phyloP scores from a whole-genome alignment of 1,140 invertebrate genomes.

The Drosophila oshimai region DNA sequence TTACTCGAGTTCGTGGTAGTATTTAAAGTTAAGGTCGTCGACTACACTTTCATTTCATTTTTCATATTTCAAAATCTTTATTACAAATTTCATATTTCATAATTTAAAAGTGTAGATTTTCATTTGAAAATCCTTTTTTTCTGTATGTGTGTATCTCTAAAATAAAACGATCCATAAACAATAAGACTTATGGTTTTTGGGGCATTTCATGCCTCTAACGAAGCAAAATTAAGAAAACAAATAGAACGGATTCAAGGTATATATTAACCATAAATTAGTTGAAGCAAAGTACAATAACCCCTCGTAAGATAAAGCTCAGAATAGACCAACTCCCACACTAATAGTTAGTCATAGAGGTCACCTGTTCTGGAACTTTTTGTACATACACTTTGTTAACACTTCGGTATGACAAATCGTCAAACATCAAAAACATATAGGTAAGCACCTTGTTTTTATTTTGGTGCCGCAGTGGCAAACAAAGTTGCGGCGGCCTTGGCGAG shows the following conservation, averaged over 20 bases:
- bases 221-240: constrained; percentile 14
- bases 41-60: too few relatives aligned
- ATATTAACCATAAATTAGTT: constrained; percentile 30
- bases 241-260: constrained; percentile 9
- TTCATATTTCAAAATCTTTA: too few relatives aligned
- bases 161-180: constrained; percentile 27
- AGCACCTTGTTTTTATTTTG: constrained; percentile 66
- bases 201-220: neutral
- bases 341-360: neutral
- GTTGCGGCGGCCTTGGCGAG: constrained; percentile 53
- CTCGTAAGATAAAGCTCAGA: neutral
- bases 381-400: neutral
- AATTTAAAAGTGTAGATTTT: too few relatives aligned
- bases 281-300: constrained; percentile 18
- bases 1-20: too few relatives aligned
- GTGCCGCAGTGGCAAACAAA: constrained; percentile 56
- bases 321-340: neutral
- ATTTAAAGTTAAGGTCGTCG: too few relatives aligned
- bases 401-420: constrained; percentile 33
- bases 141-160: neutral
- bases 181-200: neutral
- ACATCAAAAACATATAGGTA: constrained; percentile 37
- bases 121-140: neutral
- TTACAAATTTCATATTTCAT: too few relatives aligned
- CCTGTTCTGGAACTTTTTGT: constrained; percentile 4